Evolutionary conservation across 2,888 invertebrate genomes (phyloP).

Genomic region (Zonitis immaculata): DNA sequence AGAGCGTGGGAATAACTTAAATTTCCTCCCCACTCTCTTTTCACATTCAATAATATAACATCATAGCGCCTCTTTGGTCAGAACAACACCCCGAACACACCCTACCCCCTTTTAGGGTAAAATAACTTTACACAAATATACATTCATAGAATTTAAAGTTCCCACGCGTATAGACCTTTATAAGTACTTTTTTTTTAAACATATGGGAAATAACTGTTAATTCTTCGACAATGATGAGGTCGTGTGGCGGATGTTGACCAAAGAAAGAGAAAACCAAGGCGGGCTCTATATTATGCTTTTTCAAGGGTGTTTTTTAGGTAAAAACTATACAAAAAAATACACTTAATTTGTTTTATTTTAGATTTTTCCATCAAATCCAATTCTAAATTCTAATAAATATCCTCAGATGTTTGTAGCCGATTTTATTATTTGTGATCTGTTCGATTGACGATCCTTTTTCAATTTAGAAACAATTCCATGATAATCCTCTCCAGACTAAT

Average conservation of each 20-base stretch:
- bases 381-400: too few relatives aligned
- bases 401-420: too few relatives aligned
- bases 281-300: conserved; percentile 5
- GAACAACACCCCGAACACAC: conserved; percentile 15
- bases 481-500: too few relatives aligned
- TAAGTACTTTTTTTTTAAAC: conserved; percentile 15
- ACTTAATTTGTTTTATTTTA: too few relatives aligned
- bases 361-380: too few relatives aligned
- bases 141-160: conserved; percentile 21
- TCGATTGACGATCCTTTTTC: too few relatives aligned
- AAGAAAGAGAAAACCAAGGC: conserved; percentile 6
- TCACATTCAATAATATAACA: conserved; percentile 9
- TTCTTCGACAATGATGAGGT: conserved; percentile 25
- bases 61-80: conserved; percentile 26
- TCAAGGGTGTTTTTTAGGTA: conserved; percentile 11
- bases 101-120: conserved; percentile 21
- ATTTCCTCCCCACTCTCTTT: conserved; percentile 28
- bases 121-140: conserved; percentile 26
- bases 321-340: neutral
- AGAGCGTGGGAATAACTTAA: conserved; percentile 38
- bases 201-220: conserved; percentile 38
- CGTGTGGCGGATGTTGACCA: conserved; percentile 28
- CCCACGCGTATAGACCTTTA: conserved; percentile 31
- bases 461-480: too few relatives aligned
- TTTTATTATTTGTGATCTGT: too few relatives aligned